Conservation (phyloP, 2,797 vertebrate species). For the Alauda arvensis region DNA sequence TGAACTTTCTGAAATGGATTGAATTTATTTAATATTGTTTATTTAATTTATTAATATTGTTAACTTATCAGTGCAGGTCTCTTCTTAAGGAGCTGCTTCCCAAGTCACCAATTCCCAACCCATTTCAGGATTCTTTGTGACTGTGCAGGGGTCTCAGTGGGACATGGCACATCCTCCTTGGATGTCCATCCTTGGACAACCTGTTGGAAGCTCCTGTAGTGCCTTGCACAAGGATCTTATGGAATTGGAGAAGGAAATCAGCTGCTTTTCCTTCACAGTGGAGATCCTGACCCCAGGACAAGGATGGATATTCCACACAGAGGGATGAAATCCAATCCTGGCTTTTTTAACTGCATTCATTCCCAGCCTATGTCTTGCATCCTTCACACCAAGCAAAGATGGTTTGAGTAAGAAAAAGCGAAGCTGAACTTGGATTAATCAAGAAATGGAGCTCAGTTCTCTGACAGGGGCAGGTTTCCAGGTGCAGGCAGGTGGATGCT, state of each 20-base stretch:
- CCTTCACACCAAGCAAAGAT: not conserved
- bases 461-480: not conserved
- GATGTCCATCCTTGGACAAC: too few species aligned
- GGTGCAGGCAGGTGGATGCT: not conserved
- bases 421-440: not conserved
- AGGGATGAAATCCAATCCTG: not conserved
- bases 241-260: not conserved
- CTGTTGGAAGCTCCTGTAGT: not conserved
- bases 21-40: not conserved
- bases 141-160: fast-evolving
- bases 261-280: not conserved
- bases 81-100: not conserved
- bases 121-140: not conserved
- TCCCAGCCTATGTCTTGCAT: not conserved
- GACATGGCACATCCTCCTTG: not conserved
- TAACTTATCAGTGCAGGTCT: not conserved
- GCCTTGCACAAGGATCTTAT: not conserved
- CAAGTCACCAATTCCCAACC: not conserved
- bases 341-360: not conserved
- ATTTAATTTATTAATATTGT: not conserved
- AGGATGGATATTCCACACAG: not conserved
- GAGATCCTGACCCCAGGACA: not conserved
- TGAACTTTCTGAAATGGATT: not conserved
- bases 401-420: not conserved
- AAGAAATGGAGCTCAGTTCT: not conserved